Evolutionary conservation across 2,113 vertebrate species (phyloP).

Genomic region (Plectropomus leopardus): DNA sequence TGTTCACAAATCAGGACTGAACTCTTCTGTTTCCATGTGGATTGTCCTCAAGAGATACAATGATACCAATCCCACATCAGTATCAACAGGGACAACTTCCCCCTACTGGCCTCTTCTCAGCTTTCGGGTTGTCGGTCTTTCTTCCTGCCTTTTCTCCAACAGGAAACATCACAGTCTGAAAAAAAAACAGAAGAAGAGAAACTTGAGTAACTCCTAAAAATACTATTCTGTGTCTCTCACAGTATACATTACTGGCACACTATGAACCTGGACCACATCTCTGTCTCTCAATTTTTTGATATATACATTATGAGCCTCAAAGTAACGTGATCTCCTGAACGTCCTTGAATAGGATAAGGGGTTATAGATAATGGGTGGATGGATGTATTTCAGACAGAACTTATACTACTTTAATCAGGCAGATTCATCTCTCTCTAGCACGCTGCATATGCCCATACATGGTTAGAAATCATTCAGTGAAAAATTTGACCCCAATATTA

Average conservation of each 20-base stretch:
- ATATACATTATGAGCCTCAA: neutral
- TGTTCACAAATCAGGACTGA: slow-evolving; percentile 45
- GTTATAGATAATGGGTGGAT: too few relatives aligned
- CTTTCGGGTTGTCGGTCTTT: slow-evolving; percentile 45
- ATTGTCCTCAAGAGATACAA: slow-evolving; percentile 29
- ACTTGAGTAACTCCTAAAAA: neutral
- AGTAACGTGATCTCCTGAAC: too few relatives aligned
- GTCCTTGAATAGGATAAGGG: too few relatives aligned
- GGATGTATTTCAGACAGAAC: too few relatives aligned
- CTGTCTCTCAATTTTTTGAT: too few relatives aligned
- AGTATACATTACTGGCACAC: too few relatives aligned
- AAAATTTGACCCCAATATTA: too few relatives aligned
- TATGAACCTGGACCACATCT: too few relatives aligned
- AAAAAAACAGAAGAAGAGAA: slow-evolving; percentile 31
- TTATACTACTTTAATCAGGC: too few relatives aligned
- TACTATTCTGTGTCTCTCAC: neutral
- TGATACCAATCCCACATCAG: slow-evolving; percentile 31
- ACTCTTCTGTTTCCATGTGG: slow-evolving; percentile 32
- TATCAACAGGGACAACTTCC: slow-evolving; percentile 21
- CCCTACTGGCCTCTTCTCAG: slow-evolving; percentile 47
- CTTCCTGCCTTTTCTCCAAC: slow-evolving; percentile 74
- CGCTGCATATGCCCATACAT: too few relatives aligned
- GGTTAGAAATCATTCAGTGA: too few relatives aligned
- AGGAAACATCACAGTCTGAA: slow-evolving; percentile 76
- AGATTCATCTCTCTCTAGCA: too few relatives aligned